Evolutionary conservation across 1,140 invertebrate species (phyloP).

Genomic region (Zaprionus taronus): DNA sequence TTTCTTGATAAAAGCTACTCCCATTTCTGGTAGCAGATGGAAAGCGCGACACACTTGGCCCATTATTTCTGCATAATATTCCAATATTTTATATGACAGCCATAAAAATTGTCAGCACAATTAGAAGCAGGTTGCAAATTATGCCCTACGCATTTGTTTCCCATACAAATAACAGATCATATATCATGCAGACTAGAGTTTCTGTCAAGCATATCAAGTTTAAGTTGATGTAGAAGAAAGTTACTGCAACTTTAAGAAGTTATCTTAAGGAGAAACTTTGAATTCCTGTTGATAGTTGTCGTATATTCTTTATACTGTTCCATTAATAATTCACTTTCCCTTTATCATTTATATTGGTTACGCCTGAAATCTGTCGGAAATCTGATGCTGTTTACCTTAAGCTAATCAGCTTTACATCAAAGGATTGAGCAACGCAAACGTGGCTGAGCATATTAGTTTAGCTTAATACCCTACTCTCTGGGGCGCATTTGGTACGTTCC

Average conservation of each 20-base stretch:
- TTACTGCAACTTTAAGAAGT: neutral
- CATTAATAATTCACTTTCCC: neutral
- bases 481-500: conserved; percentile 7
- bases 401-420: conserved; percentile 47
- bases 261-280: neutral
- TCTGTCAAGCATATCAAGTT: neutral
- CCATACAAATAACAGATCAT: conserved; percentile 11
- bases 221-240: neutral
- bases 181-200: conserved; percentile 13
- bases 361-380: conserved; percentile 19
- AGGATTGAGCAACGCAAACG: conserved; percentile 63
- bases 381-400: conserved; percentile 35
- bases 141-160: conserved; percentile 51
- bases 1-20: conserved; percentile 70
- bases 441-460: conserved; percentile 65
- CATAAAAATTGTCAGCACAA: conserved; percentile 77
- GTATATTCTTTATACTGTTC: neutral
- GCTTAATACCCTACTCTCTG: conserved; percentile 36
- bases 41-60: conserved; percentile 18
- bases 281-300: neutral
- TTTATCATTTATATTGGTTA: conserved; percentile 18
- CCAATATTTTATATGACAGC: conserved; percentile 64
- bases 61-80: conserved; percentile 78
- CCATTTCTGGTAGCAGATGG: conserved; percentile 63
- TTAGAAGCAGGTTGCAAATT: conserved; percentile 56